A percentile compares a stretch with the other conserved stretches of the same genome.
Conservation (phyloP, 2,888 invertebrate genomes). For the Argynnis bischoffii region DNA sequence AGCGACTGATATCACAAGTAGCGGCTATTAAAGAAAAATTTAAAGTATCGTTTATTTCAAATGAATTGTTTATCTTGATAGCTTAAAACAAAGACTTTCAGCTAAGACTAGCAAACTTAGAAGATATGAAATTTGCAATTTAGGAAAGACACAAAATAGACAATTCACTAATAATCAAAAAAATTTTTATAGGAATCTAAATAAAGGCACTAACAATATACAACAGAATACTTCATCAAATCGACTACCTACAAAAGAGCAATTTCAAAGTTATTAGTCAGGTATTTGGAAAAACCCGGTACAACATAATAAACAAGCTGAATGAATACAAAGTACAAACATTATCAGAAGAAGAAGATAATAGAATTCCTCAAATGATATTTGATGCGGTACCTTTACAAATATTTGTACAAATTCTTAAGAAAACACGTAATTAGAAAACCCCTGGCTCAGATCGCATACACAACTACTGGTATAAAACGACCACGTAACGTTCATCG, state of each 20-base stretch:
- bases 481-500: no score
- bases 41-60: not conserved
- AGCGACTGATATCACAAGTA: no score
- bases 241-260: not conserved
- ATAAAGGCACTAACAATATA: not conserved
- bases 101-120: constrained; percentile 2
- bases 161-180: not conserved
- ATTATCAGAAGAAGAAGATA: no score
- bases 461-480: no score
- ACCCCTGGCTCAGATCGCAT: no score
- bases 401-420: no score
- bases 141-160: not conserved
- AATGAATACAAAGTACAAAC: constrained; percentile 2
- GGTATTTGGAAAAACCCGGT: not conserved
- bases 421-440: no score
- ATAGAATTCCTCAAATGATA: no score
- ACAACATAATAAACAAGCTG: constrained; percentile 1
- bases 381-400: no score
- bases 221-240: not conserved
- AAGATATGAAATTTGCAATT: not conserved
- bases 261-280: not conserved
- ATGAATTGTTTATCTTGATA: not conserved
- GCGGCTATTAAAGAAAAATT: no score
- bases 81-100: constrained; percentile 5
- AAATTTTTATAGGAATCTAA: constrained; percentile 1